phyloP scores from a whole-genome alignment of 2,797 vertebrate species.

The Aeoliscus strigatus region DNA sequence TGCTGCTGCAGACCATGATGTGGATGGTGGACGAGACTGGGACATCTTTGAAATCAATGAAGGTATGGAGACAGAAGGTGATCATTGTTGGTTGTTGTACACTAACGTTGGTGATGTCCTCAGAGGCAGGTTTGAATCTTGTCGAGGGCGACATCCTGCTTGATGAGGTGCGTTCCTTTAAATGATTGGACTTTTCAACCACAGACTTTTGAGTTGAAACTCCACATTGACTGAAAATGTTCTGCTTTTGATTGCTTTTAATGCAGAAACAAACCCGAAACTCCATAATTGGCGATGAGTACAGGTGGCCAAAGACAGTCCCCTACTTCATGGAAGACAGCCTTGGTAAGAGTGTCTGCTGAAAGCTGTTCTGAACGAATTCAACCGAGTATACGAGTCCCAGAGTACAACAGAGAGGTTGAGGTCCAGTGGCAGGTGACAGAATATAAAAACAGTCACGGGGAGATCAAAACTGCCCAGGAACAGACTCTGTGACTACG shows the following conservation, averaged over 20 bases:
- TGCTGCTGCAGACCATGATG: constrained; percentile 72
- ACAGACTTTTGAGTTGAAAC: not conserved
- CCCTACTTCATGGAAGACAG: constrained; percentile 87
- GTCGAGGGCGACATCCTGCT: constrained; percentile 88
- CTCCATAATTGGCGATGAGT: constrained; percentile 83
- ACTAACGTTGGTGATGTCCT: constrained; percentile 24
- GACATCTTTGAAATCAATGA: constrained; percentile 93
- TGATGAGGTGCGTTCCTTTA: constrained; percentile 67
- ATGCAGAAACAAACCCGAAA: constrained; percentile 73
- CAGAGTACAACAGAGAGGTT: too few relatives aligned
- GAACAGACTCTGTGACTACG: too few relatives aligned
- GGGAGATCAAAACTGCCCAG: too few relatives aligned
- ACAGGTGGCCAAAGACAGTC: constrained; percentile 84
- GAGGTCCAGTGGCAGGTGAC: too few relatives aligned
- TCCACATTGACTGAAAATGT: not conserved
- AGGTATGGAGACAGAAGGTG: constrained; percentile 65
- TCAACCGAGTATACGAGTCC: too few relatives aligned
- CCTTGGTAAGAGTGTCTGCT: constrained; percentile 74
- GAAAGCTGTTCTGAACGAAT: too few relatives aligned
- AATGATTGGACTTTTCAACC: not conserved
- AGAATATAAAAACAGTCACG: too few relatives aligned
- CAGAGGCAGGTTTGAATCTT: constrained; percentile 82
- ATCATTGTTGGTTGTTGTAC: not conserved
- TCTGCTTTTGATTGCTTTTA: constrained; percentile 12
- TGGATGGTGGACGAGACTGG: constrained; percentile 79